phyloP scores from a whole-genome alignment of 2,888 invertebrate species.

The Trachelus stipa region DNA sequence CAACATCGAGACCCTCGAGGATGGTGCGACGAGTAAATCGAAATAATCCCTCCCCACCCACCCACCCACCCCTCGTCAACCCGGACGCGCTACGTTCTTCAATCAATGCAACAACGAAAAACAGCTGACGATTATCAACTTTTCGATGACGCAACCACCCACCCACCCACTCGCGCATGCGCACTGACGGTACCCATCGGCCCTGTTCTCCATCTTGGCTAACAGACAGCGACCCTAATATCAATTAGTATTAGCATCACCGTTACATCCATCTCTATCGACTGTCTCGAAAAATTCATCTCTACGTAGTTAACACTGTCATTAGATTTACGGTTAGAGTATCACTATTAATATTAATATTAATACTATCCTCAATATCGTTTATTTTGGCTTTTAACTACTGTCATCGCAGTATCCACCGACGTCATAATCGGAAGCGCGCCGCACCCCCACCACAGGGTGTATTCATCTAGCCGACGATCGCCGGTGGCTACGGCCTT shows the following conservation, averaged over 20 bases:
- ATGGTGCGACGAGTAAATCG: conserved; percentile 3
- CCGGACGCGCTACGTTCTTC: conserved; percentile 24
- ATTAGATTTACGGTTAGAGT: conserved; percentile 22
- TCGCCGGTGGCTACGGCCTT: too few relatives aligned
- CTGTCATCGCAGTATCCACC: background rate
- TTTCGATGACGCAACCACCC: background rate
- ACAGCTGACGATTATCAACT: background rate
- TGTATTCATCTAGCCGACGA: background rate
- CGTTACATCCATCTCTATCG: background rate
- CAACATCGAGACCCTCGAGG: background rate
- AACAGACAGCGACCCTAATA: background rate
- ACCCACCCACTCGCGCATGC: background rate
- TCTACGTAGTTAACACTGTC: conserved; percentile 19
- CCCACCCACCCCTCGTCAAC: conserved; percentile 2
- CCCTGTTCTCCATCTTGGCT: background rate
- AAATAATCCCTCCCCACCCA: background rate
- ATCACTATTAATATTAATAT: conserved; percentile 27
- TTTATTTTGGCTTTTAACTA: conserved; percentile 12
- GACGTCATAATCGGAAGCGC: background rate
- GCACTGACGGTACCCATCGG: background rate
- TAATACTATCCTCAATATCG: conserved; percentile 33
- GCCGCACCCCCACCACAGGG: too few relatives aligned
- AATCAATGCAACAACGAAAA: background rate
- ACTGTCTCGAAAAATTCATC: background rate
- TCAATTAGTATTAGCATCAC: background rate